Evolutionary conservation across 2,113 vertebrate genomes (phyloP).

Genomic region (Bubo scandiacus): DNA sequence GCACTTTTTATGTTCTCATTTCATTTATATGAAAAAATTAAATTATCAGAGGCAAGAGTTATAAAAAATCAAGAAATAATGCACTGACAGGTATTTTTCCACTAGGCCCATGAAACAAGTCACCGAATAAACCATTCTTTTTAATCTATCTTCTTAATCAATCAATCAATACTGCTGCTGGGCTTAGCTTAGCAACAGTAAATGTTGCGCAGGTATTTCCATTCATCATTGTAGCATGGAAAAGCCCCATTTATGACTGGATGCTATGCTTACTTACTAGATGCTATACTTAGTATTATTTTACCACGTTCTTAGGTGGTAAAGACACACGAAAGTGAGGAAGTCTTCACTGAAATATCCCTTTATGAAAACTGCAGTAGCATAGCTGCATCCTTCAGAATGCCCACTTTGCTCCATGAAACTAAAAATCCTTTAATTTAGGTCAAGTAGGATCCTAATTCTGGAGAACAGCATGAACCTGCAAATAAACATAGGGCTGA

Average conservation of each 20-base stretch:
- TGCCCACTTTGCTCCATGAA: not conserved
- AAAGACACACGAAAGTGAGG: not conserved
- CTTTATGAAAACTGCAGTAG: not conserved
- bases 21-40: not conserved
- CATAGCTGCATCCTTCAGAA: not conserved
- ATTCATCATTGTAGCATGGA: not conserved
- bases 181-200: not conserved
- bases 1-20: constrained; percentile 1
- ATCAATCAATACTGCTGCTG: not conserved
- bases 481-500: not conserved
- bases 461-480: not conserved
- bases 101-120: not conserved
- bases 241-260: not conserved
- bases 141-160: not conserved
- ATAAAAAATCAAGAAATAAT: not conserved
- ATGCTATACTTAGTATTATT: not conserved
- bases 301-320: not conserved
- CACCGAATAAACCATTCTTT: not conserved
- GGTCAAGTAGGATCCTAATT: not conserved
- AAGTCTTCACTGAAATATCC: not conserved
- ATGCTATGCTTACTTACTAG: not conserved
- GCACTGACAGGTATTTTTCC: not conserved
- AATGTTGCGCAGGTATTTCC: not conserved
- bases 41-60: not conserved
- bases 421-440: not conserved